Percentiles rank a stretch among this genome's conserved stretches.
These are phyloP conservation scores for Ridgeia piscesae DNA, from an alignment of 1,140 invertebrate genomes.

Conservation along the genomic window DNA sequence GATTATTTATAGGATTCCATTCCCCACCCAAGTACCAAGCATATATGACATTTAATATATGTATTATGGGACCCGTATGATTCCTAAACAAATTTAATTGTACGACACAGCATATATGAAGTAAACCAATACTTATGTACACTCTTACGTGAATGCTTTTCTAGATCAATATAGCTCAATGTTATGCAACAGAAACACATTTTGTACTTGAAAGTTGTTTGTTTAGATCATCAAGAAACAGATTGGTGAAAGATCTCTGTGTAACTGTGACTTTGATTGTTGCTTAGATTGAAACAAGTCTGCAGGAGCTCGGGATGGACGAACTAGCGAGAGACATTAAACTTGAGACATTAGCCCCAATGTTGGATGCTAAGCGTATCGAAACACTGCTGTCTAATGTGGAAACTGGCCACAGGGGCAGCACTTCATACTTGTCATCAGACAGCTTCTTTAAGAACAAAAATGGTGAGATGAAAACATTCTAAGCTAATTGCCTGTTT, in stretches of 20 bases:
- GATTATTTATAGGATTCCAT: no score
- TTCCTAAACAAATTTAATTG: no score
- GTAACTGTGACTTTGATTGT: background rate
- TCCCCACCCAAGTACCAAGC: no score
- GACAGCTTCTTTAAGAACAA: conserved; percentile 5
- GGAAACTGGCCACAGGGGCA: background rate
- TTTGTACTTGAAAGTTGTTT: background rate
- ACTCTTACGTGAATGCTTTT: background rate
- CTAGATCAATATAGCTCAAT: background rate
- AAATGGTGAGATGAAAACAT: background rate
- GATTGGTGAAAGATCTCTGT: background rate
- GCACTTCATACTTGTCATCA: background rate
- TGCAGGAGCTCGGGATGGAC: background rate
- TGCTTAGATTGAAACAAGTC: background rate
- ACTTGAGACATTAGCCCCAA: background rate
- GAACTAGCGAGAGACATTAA: background rate
- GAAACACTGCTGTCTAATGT: background rate
- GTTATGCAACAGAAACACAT: background rate
- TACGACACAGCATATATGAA: no score
- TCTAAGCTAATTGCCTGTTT: background rate
- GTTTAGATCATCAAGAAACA: background rate
- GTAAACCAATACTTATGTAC: no score
- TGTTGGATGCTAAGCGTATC: background rate
- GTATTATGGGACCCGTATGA: no score
- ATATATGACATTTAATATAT: no score